Evolutionary conservation across 2,113 vertebrate species (phyloP).

Genomic region (Perognathus longimembris): DNA sequence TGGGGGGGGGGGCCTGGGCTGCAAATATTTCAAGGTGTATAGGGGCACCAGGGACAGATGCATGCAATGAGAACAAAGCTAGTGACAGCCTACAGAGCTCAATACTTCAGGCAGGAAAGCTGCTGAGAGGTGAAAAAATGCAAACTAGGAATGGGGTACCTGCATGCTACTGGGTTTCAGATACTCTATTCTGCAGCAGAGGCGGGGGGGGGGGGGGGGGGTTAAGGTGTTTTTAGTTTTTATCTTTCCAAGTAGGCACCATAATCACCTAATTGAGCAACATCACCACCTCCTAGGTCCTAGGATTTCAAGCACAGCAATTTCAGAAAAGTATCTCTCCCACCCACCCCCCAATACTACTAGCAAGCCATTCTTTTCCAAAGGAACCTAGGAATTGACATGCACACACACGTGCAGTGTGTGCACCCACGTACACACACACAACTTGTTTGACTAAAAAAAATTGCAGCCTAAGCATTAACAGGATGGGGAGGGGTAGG

Average conservation of each 20-base stretch:
- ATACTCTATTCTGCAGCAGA: conserved; percentile 70
- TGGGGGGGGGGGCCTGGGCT: conserved; percentile 41
- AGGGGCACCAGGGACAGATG: conserved; percentile 23
- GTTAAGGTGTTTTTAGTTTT: conserved; percentile 66
- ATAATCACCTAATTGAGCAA: conserved; percentile 61
- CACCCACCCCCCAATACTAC: background rate
- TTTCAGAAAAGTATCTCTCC: conserved; percentile 74
- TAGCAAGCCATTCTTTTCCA: conserved; percentile 58
- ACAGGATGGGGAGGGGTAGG: background rate
- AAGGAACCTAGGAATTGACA: background rate
- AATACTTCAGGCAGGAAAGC: conserved; percentile 55
- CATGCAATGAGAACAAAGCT: conserved; percentile 73
- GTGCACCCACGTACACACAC: background rate
- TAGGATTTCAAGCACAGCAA: conserved; percentile 71
- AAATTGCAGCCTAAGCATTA: conserved; percentile 61
- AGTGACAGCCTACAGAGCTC: conserved; percentile 31
- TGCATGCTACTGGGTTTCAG: conserved; percentile 65
- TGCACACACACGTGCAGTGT: no score
- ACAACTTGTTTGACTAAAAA: conserved; percentile 64
- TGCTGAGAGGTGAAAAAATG: conserved; percentile 63
- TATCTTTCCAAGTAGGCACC: conserved; percentile 66
- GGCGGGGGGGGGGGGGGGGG: background rate
- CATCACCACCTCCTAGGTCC: conserved; percentile 51
- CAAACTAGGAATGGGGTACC: conserved; percentile 60
- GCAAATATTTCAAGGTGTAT: conserved; percentile 67